Evolutionary conservation across 2,797 vertebrate genomes (phyloP).

Genomic region (Tympanoctomys barrerae): DNA sequence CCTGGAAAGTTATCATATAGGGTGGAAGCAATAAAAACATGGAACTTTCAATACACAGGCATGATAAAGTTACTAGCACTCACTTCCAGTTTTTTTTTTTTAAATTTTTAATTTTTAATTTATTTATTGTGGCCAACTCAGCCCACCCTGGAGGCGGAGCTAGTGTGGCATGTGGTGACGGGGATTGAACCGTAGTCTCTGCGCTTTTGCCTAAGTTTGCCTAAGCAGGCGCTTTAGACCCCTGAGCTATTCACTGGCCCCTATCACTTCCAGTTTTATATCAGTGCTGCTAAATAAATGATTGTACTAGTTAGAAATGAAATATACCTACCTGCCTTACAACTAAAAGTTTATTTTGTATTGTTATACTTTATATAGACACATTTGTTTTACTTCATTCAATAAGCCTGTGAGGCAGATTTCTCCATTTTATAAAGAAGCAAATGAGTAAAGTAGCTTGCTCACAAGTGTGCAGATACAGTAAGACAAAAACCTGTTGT

Average conservation of each 20-base stretch:
- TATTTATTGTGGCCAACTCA: too few relatives aligned
- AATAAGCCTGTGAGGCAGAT: background rate
- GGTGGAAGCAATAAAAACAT: background rate
- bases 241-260: too few relatives aligned
- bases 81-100: background rate
- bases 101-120: too few relatives aligned
- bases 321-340: slow-evolving; percentile 1
- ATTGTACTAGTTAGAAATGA: slow-evolving; percentile 1
- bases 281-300: background rate
- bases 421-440: slow-evolving; percentile 16
- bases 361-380: background rate
- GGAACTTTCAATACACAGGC: background rate
- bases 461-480: slow-evolving; percentile 12
- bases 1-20: background rate
- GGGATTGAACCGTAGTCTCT: too few relatives aligned
- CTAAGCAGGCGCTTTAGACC: too few relatives aligned
- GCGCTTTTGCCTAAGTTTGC: too few relatives aligned
- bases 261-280: background rate
- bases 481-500: background rate
- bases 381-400: background rate
- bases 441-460: slow-evolving; percentile 7
- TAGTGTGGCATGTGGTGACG: too few relatives aligned
- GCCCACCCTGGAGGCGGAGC: too few relatives aligned
- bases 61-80: background rate
- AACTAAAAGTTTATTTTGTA: background rate